A percentile compares a stretch with the other conserved stretches of the same genome.
These are phyloP conservation scores for Tragelaphus scriptus DNA, from an alignment of 2,113 vertebrate genomes.

Conservation along the genomic window DNA sequence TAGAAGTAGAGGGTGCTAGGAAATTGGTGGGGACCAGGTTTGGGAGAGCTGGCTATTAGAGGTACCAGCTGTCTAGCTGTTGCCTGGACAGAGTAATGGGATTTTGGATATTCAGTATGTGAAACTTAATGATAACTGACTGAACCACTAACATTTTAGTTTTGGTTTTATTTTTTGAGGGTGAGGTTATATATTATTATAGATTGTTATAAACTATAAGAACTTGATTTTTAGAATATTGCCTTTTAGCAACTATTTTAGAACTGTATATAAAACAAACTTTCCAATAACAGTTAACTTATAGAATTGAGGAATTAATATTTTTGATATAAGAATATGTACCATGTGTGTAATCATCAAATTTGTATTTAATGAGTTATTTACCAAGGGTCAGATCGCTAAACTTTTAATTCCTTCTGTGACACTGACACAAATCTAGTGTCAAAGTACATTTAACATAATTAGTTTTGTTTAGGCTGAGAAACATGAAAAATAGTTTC, in stretches of 20 bases:
- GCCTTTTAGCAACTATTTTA: constrained; percentile 1
- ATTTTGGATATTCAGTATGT: background rate
- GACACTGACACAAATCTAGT: background rate
- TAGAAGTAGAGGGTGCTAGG: background rate
- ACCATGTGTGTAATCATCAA: background rate
- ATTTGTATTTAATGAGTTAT: background rate
- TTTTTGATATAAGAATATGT: background rate
- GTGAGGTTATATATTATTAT: background rate
- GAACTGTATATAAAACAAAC: background rate
- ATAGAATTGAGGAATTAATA: background rate
- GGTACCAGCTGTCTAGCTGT: background rate
- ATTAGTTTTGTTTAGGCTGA: background rate
- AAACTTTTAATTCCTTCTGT: background rate
- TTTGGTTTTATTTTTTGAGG: constrained; percentile 5
- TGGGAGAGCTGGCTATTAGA: background rate
- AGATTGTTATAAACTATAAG: background rate
- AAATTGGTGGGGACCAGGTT: background rate
- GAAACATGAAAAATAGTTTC: background rate
- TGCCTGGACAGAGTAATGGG: background rate
- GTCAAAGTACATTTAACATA: background rate
- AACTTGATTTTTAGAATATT: background rate
- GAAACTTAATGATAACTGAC: background rate
- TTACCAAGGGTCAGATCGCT: background rate
- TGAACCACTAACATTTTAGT: background rate
- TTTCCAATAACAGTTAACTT: background rate